Evolutionary conservation across 1,140 invertebrate genomes (phyloP).

Genomic region (Drosophila funebris): DNA sequence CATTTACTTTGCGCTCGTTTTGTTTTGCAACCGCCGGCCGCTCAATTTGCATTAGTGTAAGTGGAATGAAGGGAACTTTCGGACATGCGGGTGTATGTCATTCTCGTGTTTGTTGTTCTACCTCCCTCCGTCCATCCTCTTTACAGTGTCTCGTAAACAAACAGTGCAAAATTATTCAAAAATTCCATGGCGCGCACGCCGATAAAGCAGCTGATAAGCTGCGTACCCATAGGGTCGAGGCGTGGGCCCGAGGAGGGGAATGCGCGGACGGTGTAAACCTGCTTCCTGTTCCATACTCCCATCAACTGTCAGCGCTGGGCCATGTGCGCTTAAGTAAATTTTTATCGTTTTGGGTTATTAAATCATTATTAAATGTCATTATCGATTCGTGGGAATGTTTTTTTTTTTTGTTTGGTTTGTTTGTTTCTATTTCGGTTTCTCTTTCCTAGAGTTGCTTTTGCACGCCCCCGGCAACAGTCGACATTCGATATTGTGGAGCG

Average conservation of each 20-base stretch:
- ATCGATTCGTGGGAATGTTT: conserved; percentile 76
- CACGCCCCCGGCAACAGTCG: conserved; percentile 4
- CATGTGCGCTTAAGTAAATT: conserved; percentile 51
- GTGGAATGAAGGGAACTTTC: conserved; percentile 7
- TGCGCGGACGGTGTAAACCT: not conserved
- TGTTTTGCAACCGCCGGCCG: conserved; percentile 63
- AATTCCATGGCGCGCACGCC: conserved; percentile 58
- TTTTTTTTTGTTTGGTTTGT: not conserved
- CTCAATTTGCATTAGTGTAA: conserved; percentile 40
- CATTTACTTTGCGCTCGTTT: conserved; percentile 50
- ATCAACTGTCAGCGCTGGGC: not conserved
- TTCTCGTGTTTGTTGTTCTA: conserved; percentile 34
- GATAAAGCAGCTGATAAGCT: conserved; percentile 66
- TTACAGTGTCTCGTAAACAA: conserved; percentile 57
- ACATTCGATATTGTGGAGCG: not conserved
- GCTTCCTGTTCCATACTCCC: conserved; percentile 7
- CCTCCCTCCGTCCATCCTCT: conserved; percentile 10
- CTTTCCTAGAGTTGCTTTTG: not conserved
- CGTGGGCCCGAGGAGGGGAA: not conserved
- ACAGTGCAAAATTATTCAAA: conserved; percentile 74
- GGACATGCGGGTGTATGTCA: conserved; percentile 40
- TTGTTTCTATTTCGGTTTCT: not conserved
- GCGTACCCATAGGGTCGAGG: not conserved
- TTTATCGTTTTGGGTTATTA: conserved; percentile 56
- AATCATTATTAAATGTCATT: conserved; percentile 73